A percentile compares a stretch with the other conserved stretches of the same genome.
Conservation (phyloP, 2,113 vertebrate genomes). For the Pycnonotus jocosus region DNA sequence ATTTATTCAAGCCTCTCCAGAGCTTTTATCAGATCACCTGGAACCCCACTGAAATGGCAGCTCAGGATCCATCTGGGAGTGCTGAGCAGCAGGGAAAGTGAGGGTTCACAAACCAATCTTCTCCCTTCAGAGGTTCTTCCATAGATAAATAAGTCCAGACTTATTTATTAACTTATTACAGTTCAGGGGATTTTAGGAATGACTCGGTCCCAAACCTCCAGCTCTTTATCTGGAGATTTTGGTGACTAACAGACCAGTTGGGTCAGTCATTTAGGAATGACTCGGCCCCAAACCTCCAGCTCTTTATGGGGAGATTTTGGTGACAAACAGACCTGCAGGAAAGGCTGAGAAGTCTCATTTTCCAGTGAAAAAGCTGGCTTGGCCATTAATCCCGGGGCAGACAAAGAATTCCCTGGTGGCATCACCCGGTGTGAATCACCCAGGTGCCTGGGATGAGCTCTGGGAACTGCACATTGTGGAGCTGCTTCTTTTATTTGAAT, state of each 20-base stretch:
- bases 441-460: background rate
- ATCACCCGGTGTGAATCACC: background rate
- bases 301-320: background rate
- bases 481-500: background rate
- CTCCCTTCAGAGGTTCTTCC: background rate
- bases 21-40: background rate
- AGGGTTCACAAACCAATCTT: background rate
- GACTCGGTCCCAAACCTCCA: background rate
- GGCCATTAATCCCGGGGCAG: background rate
- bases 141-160: accelerated
- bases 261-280: background rate
- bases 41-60: background rate
- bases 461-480: background rate
- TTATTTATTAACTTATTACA: too few relatives aligned
- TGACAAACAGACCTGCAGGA: background rate
- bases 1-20: background rate
- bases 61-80: background rate
- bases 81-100: background rate
- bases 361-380: background rate
- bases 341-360: background rate
- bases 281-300: background rate
- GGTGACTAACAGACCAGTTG: background rate
- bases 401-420: background rate
- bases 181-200: background rate
- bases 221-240: background rate